These are phyloP conservation scores for Drosophila bipectinata DNA, from an alignment of 1,140 invertebrate genomes.

Conservation along the genomic window DNA sequence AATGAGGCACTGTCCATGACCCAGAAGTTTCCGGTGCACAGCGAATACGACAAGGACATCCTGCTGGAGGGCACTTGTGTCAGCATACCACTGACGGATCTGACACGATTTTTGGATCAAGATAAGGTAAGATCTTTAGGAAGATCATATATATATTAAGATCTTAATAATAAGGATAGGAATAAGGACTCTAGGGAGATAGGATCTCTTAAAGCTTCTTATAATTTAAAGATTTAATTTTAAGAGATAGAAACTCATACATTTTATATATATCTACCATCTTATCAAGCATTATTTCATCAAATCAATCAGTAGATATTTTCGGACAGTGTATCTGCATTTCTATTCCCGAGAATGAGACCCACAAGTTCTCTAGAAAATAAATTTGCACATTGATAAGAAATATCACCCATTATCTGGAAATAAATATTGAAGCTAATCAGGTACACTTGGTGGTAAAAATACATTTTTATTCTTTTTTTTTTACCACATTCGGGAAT, in stretches of 20 bases:
- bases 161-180: too few relatives aligned
- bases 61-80: constrained; percentile 77
- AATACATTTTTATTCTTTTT: background rate
- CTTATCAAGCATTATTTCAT: background rate
- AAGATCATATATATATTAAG: too few relatives aligned
- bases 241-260: too few relatives aligned
- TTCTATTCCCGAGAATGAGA: background rate
- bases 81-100: constrained; percentile 59
- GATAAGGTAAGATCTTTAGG: too few relatives aligned
- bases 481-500: background rate
- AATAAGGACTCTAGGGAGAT: too few relatives aligned
- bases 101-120: constrained; percentile 70
- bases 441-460: background rate
- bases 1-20: constrained; percentile 73
- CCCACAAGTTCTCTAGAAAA: constrained; percentile 2
- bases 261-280: too few relatives aligned
- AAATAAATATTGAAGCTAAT: constrained; percentile 3
- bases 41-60: constrained; percentile 79
- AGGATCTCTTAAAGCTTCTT: too few relatives aligned
- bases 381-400: constrained; percentile 23
- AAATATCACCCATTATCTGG: constrained; percentile 4
- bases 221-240: too few relatives aligned
- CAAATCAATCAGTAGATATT: background rate
- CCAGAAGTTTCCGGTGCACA: constrained; percentile 80
- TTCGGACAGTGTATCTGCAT: background rate